Evolutionary conservation across 2,797 vertebrate species (phyloP).

Genomic region (Acestrorhynchus altus): DNA sequence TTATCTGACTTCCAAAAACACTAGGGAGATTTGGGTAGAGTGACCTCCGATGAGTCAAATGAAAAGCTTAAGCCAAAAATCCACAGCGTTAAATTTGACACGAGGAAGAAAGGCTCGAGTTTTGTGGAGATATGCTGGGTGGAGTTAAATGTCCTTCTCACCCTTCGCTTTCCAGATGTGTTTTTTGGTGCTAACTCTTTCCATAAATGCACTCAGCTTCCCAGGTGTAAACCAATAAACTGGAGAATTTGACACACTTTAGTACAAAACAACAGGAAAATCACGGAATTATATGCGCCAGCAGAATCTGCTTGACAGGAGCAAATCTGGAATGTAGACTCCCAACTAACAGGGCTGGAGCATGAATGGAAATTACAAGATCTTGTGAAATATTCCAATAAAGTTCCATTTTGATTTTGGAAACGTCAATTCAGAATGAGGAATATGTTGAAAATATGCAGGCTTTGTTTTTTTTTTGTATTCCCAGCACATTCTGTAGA

Average conservation of each 20-base stretch:
- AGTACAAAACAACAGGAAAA: not conserved
- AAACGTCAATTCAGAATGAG: no score
- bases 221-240: not conserved
- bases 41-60: slow-evolving; percentile 15
- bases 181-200: slow-evolving; percentile 1
- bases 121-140: slow-evolving; percentile 1
- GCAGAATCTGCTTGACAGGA: not conserved
- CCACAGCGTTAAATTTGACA: slow-evolving; percentile 23
- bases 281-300: slow-evolving; percentile 2
- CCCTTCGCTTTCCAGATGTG: not conserved
- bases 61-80: slow-evolving; percentile 29
- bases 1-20: slow-evolving; percentile 28
- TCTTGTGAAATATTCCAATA: no score
- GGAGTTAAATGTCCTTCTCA: not conserved
- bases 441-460: no score
- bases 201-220: slow-evolving; percentile 4
- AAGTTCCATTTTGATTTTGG: no score
- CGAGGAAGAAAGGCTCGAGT: not conserved
- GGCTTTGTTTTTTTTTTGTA: no score
- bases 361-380: no score
- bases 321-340: no score
- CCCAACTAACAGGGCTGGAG: no score
- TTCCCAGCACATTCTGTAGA: no score
- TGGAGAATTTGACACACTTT: not conserved
- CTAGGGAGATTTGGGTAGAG: slow-evolving; percentile 17